Base-by-base conservation (phyloP, 2,888 invertebrate species). In the Caenorhabditis becei region DNA sequence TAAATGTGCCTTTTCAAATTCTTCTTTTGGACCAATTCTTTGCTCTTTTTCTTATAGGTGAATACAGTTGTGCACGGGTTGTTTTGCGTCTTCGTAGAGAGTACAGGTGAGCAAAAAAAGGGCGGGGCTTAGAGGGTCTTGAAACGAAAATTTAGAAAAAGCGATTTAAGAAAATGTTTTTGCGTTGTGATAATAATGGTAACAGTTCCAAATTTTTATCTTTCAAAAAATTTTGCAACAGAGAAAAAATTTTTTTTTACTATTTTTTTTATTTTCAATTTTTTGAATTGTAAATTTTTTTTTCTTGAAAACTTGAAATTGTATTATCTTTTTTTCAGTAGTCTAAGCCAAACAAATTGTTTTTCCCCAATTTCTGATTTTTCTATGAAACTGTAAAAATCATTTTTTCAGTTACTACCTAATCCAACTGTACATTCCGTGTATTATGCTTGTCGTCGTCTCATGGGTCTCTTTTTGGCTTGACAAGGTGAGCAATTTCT, bases 401-500 rank as follows among this genome's bases (percentile, higher is more conserved):
- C 32, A 23, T n/a, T 53, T 23, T 88, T 89, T 77, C 81, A 90
- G 90, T 86, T 90, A 90, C 70, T 90, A 90, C 82, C 83, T 90
- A 24, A 90, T 90, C 79, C 97, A 97, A 94, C 97, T 97, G 93
- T 98, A 98, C 94, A 96, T 97, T 92, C 98, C 98, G 67, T 97
- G 97, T 94, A 86, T 89, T 93, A 97, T 97, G 97, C 93, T 97
- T 92, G 97, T 97, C 92, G 96, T 89, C 74, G 90, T 90, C 49
- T 88, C 86, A 18, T 91, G 91, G 91, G 89, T 89, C 44, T 86
- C 86, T 4, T 90, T 90, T 80, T 90, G 90, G 90, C 85, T 91
- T 7, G 91, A 91, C 75, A 91, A 91, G 83, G 91, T 83, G 16
- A 51, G 70, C n/a, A n/a, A n/a, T n/a, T n/a, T n/a, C n/a, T n/a